Percentiles rank a stretch among this genome's conserved stretches.
Evolutionary conservation across 2,888 invertebrate genomes (phyloP).

Genomic region (Stegophylla sp.): DNA sequence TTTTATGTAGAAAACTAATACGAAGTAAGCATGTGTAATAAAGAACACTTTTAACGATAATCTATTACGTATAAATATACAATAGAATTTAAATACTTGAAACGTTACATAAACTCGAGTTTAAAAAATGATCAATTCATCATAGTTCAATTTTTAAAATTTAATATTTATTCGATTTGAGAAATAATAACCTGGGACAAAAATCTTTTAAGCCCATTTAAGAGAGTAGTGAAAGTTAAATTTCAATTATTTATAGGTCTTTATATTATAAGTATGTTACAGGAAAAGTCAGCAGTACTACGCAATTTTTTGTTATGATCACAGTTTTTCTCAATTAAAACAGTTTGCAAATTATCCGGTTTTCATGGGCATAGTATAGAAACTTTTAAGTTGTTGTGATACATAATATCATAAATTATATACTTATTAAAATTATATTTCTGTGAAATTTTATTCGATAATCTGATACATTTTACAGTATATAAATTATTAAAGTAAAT

Average conservation of each 20-base stretch:
- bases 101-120: not conserved
- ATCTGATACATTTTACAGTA: no score
- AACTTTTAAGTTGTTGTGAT: no score
- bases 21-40: not conserved
- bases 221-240: not conserved
- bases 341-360: no score
- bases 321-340: no score
- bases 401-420: no score
- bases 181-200: not conserved
- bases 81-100: not conserved
- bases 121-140: not conserved
- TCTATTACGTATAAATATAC: slow-evolving; percentile 2
- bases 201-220: not conserved
- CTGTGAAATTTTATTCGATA: no score
- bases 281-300: no score
- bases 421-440: no score
- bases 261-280: not conserved
- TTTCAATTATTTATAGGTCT: not conserved
- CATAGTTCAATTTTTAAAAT: not conserved
- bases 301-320: no score
- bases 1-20: not conserved
- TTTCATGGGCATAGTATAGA: no score
- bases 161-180: not conserved
- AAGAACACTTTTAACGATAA: not conserved
- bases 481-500: no score